Evolutionary conservation across 2,888 invertebrate species (phyloP).

Genomic region (Crocallis elinguaria): DNA sequence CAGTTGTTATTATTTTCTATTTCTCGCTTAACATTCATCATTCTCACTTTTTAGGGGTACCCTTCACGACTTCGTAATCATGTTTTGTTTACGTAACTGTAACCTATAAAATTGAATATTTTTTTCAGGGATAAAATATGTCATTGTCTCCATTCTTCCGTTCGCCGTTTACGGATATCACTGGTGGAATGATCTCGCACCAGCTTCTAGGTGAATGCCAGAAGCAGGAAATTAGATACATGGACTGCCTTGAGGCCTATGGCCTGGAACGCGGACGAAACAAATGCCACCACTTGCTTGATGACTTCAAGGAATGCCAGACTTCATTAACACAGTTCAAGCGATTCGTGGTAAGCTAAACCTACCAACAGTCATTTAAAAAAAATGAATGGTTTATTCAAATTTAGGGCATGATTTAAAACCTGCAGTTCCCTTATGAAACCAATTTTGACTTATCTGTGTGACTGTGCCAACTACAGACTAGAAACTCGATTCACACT

Average conservation of each 20-base stretch:
- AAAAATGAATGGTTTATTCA: neutral
- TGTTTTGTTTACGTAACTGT: slow-evolving; percentile 69
- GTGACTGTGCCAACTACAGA: too few species aligned
- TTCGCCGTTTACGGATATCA: slow-evolving; percentile 89
- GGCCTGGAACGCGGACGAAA: slow-evolving; percentile 86
- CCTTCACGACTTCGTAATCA: neutral
- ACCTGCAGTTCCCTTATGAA: too few species aligned
- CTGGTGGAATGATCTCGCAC: slow-evolving; percentile 86
- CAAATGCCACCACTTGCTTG: slow-evolving; percentile 86
- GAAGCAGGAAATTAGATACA: slow-evolving; percentile 87
- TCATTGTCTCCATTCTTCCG: slow-evolving; percentile 87
- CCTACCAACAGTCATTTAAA: neutral
- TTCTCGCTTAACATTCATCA: too few species aligned
- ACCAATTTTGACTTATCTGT: too few species aligned
- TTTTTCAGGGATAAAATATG: slow-evolving; percentile 66
- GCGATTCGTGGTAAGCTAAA: slow-evolving; percentile 82
- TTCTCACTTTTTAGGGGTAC: too few species aligned
- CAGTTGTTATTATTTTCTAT: too few species aligned
- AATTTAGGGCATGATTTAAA: neutral
- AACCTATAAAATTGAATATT: slow-evolving; percentile 48
- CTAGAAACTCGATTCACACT: too few species aligned
- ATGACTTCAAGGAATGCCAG: slow-evolving; percentile 90
- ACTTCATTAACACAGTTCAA: slow-evolving; percentile 84
- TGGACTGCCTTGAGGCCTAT: slow-evolving; percentile 93
- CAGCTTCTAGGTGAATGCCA: slow-evolving; percentile 88